phyloP scores from a whole-genome alignment of 2,888 invertebrate species.

The Scaptodrosophila latifasciaeformis region DNA sequence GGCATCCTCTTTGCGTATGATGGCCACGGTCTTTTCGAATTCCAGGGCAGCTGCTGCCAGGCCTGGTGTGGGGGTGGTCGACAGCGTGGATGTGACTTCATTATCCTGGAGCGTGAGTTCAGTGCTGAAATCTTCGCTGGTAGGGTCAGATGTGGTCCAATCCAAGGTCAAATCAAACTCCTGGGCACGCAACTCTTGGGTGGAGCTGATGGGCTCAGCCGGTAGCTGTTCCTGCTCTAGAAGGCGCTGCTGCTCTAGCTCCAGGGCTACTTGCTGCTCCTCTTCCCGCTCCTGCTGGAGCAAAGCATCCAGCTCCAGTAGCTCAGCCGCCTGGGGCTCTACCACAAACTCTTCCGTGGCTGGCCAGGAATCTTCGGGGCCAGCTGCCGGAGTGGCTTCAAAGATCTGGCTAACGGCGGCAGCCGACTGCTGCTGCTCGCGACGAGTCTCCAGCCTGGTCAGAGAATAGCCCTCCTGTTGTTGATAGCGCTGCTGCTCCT shows the following conservation, averaged over 20 bases:
- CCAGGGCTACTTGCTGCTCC: slow-evolving; percentile 66
- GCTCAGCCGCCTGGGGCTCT: slow-evolving; percentile 33
- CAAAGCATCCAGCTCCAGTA: slow-evolving; percentile 63
- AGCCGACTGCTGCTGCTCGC: slow-evolving; percentile 29
- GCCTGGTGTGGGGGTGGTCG: slow-evolving; percentile 32
- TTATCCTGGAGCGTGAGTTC: slow-evolving; percentile 47
- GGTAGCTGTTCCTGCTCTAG: slow-evolving; percentile 26
- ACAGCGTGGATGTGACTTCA: slow-evolving; percentile 52
- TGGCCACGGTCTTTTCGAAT: slow-evolving; percentile 16
- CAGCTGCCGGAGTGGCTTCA: neutral
- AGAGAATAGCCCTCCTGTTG: slow-evolving; percentile 73
- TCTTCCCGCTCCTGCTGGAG: slow-evolving; percentile 69
- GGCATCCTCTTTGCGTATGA: slow-evolving; percentile 32
- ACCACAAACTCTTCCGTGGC: neutral
- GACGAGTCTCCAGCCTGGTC: slow-evolving; percentile 72
- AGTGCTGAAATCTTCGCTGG: neutral
- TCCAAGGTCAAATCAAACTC: slow-evolving; percentile 12
- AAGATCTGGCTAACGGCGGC: neutral
- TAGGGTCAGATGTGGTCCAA: neutral
- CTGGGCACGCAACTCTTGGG: neutral
- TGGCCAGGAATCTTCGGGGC: neutral
- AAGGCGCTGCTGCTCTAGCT: slow-evolving; percentile 47
- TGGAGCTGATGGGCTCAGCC: slow-evolving; percentile 22
- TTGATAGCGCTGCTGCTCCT: slow-evolving; percentile 72
- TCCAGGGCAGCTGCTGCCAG: neutral